phyloP scores from a whole-genome alignment of 1,140 invertebrate species.

The Oncopeltus fasciatus region DNA sequence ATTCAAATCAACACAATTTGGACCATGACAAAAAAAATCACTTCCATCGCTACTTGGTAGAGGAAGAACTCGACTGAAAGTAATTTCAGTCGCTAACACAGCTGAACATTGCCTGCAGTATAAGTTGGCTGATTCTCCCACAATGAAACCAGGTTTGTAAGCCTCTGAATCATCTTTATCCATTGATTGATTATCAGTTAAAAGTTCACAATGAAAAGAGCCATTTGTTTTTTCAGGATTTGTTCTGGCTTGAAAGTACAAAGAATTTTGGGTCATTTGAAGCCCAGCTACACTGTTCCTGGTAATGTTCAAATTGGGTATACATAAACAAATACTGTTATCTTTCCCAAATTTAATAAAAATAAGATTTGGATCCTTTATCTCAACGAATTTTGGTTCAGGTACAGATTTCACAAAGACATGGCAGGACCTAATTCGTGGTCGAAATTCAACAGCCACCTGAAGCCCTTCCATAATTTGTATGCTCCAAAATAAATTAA shows the following conservation, averaged over 20 bases:
- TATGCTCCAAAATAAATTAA: too few species aligned
- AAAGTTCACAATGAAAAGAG: not conserved
- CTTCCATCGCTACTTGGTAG: not conserved
- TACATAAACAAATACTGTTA: not conserved
- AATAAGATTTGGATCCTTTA: not conserved
- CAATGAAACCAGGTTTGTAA: not conserved
- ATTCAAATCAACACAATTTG: not conserved
- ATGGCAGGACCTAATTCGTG: not conserved
- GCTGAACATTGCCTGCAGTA: not conserved
- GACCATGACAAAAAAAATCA: slow-evolving; percentile 7
- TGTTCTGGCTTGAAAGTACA: not conserved
- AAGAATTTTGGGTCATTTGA: not conserved
- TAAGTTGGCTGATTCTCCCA: not conserved
- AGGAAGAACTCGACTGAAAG: slow-evolving; percentile 6
- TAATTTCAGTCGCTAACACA: not conserved
- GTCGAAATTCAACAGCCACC: not conserved
- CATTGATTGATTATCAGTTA: not conserved
- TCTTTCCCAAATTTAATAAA: not conserved
- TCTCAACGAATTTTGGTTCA: not conserved
- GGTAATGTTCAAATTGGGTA: not conserved
- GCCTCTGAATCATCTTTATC: not conserved
- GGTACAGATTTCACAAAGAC: not conserved
- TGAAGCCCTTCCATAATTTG: not conserved
- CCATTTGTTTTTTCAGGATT: not conserved
- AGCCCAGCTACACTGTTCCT: not conserved